Conservation (phyloP, 1,140 invertebrate genomes). For the Drosophila virilis region DNA sequence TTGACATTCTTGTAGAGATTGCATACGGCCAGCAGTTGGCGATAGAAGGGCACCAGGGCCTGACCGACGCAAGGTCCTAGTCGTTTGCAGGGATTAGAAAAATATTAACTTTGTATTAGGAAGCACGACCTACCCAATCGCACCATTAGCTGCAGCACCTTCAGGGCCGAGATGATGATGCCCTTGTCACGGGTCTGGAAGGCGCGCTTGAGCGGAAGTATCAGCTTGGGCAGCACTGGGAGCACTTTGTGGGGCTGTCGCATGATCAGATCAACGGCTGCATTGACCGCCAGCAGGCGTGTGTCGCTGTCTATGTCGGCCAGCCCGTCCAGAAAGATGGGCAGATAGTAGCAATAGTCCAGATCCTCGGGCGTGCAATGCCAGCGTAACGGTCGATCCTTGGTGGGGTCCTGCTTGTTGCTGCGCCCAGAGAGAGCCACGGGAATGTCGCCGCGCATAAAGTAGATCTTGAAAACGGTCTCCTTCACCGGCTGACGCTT, state of each 20-base stretch:
- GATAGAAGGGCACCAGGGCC: conserved; percentile 95
- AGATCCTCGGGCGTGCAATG: conserved; percentile 87
- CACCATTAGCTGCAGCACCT: conserved; percentile 91
- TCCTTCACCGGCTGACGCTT: conserved; percentile 68
- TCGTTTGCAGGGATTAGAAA: not conserved
- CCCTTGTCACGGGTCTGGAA: conserved; percentile 90
- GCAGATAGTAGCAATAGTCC: conserved; percentile 96
- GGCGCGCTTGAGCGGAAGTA: conserved; percentile 96
- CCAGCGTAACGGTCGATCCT: conserved; percentile 72
- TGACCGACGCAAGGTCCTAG: conserved; percentile 87
- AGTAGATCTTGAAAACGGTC: conserved; percentile 77
- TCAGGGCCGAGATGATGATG: conserved; percentile 91
- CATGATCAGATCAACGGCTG: conserved; percentile 86
- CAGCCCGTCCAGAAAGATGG: conserved; percentile 95
- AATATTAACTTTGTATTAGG: not conserved
- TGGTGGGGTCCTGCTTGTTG: conserved; percentile 67
- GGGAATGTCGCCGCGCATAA: conserved; percentile 78
- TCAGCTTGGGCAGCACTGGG: conserved; percentile 95
- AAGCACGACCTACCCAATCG: conserved; percentile 87
- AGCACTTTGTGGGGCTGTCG: conserved; percentile 93
- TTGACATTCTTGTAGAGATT: conserved; percentile 96
- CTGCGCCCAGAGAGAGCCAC: conserved; percentile 55
- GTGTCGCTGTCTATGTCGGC: conserved; percentile 70
- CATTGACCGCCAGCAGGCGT: conserved; percentile 65
- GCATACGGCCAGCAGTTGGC: conserved; percentile 94